Evolutionary conservation across 2,113 vertebrate genomes (phyloP), one percentile per base, ranked within the genome.

Genomic region (Petromus typicus): DNA sequence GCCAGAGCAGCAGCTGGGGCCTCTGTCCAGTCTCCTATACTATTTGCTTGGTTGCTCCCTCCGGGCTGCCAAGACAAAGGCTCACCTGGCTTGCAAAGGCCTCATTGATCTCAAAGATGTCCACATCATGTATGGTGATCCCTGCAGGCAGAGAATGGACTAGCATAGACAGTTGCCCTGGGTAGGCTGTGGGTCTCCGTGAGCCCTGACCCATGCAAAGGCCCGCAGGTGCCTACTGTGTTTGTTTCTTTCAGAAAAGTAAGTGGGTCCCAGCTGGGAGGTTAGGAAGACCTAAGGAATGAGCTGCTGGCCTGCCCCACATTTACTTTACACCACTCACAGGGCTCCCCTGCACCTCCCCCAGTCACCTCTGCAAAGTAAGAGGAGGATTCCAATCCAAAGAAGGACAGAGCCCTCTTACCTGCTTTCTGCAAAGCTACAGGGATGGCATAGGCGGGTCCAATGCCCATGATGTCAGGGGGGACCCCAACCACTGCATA

Each of bases 391-490:
- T 51, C 43, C n/a, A 75, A n/a, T 2, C 0, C 3, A n/a, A 34
- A 0, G 1, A 23, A 0, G 0, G 2, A 85, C 37, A 5, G 0
- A 2, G 51, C 51, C 0, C 4, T 7, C 98, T 98, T 57, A 99
- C 99, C 99, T 0, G 99, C 99, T 96, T 99, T 99, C 76, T 98
- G 67, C 97, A 99, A 97, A 5, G 99, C 99, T 0, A 78, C 99
- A 0, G 99, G 99, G 96, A 99, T 99, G 37, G 99, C 99, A 0
- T 98, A 98, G 18, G 99, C 99, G 0, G 99, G 99, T 1, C 99
- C 99, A 0, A 99, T 98, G 30, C 99, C 99, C 99, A 99, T 99
- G 56, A 67, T 69, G 63, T 76, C 57, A 25, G 64, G 66, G 34
- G 20, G 64, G 63, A 23, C 54, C n/a, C 48, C 80, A 11, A 79